Conservation (phyloP, 2,888 invertebrate species). For the Phytoseiulus persimilis region DNA sequence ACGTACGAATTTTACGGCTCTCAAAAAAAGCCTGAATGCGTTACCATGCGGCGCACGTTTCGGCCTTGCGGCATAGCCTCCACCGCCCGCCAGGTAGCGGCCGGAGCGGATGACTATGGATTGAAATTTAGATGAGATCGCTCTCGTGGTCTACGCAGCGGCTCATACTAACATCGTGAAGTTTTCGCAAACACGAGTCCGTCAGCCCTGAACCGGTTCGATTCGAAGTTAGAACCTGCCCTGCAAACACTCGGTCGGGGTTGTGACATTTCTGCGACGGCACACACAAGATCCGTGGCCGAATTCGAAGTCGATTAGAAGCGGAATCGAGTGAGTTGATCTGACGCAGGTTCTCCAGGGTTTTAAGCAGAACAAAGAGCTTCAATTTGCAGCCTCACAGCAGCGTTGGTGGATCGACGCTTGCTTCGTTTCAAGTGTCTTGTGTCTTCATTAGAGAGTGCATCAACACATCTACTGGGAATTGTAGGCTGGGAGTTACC, state of each 20-base stretch:
- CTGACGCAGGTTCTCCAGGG: too few species aligned
- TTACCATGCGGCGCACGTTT: neutral
- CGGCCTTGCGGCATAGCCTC: neutral
- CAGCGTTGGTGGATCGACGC: neutral
- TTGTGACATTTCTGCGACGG: too few species aligned
- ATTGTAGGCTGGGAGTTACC: neutral
- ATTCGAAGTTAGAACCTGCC: too few species aligned
- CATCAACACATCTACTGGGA: constrained; percentile 5
- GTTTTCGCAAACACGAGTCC: neutral
- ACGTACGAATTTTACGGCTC: neutral
- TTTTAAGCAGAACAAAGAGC: too few species aligned
- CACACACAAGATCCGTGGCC: too few species aligned
- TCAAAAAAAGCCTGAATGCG: neutral
- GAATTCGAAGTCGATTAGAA: too few species aligned
- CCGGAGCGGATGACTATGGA: neutral
- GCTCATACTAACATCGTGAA: neutral
- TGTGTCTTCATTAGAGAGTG: constrained; percentile 5
- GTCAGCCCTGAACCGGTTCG: too few species aligned
- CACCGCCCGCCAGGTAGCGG: neutral
- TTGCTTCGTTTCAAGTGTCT: neutral
- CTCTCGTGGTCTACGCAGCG: neutral
- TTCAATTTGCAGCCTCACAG: neutral
- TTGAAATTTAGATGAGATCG: neutral
- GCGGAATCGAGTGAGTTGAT: too few species aligned
- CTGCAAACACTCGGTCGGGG: too few species aligned